These are phyloP conservation scores for Odiellus spinosus DNA, from an alignment of 2,888 invertebrate genomes.

Conservation along the genomic window DNA sequence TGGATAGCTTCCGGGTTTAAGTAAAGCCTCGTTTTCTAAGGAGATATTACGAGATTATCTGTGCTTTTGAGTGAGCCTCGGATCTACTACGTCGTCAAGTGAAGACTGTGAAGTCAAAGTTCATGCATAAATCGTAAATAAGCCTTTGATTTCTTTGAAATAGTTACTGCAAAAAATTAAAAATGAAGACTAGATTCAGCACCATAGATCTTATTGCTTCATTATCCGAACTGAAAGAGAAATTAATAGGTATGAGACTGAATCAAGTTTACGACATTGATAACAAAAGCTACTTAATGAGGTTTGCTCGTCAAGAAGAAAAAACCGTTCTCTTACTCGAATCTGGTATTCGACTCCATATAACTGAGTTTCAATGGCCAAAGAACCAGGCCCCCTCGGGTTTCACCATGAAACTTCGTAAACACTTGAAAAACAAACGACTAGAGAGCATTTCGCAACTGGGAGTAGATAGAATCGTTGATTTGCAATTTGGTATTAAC, in stretches of 20 bases:
- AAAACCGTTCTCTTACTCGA: constrained; percentile 79
- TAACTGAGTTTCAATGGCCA: constrained; percentile 94
- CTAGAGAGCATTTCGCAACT: constrained; percentile 70
- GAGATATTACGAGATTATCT: too few species aligned
- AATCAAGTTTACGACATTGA: constrained; percentile 97
- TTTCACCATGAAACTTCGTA: constrained; percentile 96
- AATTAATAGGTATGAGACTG: constrained; percentile 73
- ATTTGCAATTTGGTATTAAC: constrained; percentile 70
- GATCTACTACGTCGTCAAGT: too few species aligned
- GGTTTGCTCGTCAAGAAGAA: constrained; percentile 50
- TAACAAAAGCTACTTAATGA: constrained; percentile 84
- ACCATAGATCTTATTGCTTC: constrained; percentile 82
- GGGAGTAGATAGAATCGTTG: constrained; percentile 82
- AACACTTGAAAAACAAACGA: constrained; percentile 89
- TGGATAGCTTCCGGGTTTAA: too few species aligned
- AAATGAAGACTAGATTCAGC: constrained; percentile 85
- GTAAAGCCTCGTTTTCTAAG: too few species aligned
- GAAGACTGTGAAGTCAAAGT: too few species aligned
- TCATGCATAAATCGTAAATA: too few species aligned
- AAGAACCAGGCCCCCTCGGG: constrained; percentile 89
- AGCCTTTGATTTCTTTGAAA: background rate
- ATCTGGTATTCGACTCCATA: constrained; percentile 84
- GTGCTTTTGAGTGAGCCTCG: too few species aligned
- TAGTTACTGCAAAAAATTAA: too few species aligned
- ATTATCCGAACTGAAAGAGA: constrained; percentile 62